A percentile compares a stretch with the other conserved stretches of the same genome.
Evolutionary conservation across 2,797 vertebrate genomes (phyloP).

Genomic region (Eulemur coronatus): DNA sequence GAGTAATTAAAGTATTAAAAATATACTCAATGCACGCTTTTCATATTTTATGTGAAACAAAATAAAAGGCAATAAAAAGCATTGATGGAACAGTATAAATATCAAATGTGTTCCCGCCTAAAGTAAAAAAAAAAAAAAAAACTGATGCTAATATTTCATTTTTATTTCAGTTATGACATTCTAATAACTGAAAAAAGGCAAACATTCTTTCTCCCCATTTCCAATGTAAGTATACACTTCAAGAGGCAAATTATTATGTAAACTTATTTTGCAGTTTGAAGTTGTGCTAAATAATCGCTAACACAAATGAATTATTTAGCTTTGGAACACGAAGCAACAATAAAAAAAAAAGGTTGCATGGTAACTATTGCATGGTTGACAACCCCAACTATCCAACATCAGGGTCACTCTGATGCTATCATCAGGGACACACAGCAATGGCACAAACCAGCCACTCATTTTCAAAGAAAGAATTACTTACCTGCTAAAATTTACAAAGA

Average conservation of each 20-base stretch:
- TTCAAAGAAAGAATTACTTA: conserved; percentile 65
- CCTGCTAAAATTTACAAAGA: conserved; percentile 15
- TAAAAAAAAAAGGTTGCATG: conserved; percentile 65
- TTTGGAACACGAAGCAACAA: conserved; percentile 19
- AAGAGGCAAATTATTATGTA: conserved; percentile 60
- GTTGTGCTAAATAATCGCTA: conserved; percentile 81
- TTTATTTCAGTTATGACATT: conserved; percentile 66
- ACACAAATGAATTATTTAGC: conserved; percentile 81
- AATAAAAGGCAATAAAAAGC: conserved; percentile 62
- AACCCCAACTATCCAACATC: conserved; percentile 53
- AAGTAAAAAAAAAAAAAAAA: conserved; percentile 54
- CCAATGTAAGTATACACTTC: conserved; percentile 47
- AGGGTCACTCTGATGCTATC: conserved; percentile 63
- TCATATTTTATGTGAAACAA: conserved; percentile 67
- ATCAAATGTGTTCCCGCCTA: conserved; percentile 64
- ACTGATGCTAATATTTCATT: conserved; percentile 65
- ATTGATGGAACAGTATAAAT: conserved; percentile 71
- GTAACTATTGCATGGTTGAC: conserved; percentile 36
- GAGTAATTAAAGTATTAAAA: conserved; percentile 45
- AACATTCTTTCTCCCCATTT: conserved; percentile 65
- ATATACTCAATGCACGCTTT: conserved; percentile 43
- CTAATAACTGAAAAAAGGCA: conserved; percentile 69
- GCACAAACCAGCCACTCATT: not conserved
- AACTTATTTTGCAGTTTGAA: conserved; percentile 75
- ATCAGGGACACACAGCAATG: not conserved